These are phyloP conservation scores for Montipora capricornis DNA, from an alignment of 64 coral and sea anemone species.

Conservation along the genomic window DNA sequence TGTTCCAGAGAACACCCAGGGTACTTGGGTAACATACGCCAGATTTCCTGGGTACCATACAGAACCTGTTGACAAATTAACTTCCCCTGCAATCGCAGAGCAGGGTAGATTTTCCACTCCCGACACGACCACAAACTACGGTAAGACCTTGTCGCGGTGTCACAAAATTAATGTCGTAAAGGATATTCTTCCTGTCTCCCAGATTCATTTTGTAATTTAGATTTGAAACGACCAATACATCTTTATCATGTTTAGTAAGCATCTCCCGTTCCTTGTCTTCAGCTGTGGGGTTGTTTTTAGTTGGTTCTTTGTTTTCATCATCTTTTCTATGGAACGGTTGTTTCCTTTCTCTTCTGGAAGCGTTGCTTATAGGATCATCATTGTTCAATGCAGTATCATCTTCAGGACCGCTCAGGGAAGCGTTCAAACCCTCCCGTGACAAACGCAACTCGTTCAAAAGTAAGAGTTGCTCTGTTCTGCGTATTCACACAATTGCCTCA, in stretches of 20 bases:
- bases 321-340: background rate
- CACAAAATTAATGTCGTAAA: background rate
- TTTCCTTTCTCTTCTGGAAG: background rate
- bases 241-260: background rate
- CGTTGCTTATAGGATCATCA: background rate
- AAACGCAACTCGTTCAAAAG: background rate
- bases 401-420: background rate
- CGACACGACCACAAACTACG: background rate
- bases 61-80: background rate
- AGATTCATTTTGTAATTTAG: too few species aligned
- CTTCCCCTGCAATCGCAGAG: background rate
- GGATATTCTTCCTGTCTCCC: background rate
- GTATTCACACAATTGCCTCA: background rate
- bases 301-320: background rate
- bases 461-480: background rate
- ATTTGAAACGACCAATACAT: background rate
- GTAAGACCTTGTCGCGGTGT: background rate
- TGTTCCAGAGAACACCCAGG: slow-evolving; percentile 30
- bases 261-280: background rate
- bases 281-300: background rate
- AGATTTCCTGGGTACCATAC: background rate
- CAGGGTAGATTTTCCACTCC: slow-evolving; percentile 16
- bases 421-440: background rate
- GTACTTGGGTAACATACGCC: background rate
- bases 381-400: background rate